Conservation (phyloP, 30 jellyfish, hydroid and myxozoan species). For the Hydra vulgaris region DNA sequence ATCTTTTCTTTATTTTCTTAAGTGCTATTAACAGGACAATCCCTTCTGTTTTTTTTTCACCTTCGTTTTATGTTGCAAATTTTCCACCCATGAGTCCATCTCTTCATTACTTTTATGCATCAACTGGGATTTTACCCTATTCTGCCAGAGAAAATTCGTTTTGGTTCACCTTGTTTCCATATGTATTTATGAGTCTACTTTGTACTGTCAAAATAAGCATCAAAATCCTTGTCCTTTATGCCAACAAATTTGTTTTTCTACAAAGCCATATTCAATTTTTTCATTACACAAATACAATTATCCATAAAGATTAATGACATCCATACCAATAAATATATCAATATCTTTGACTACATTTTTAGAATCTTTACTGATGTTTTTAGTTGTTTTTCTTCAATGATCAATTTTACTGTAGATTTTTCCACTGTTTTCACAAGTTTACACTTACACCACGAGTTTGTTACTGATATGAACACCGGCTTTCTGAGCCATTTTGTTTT, state of each 20-base stretch:
- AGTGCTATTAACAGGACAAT: not conserved
- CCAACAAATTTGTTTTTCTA: not conserved
- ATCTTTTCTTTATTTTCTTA: too few species aligned
- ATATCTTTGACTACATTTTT: not conserved
- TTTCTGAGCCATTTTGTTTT: too few species aligned
- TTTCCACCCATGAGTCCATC: not conserved
- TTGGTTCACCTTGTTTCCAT: not conserved
- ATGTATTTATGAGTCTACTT: not conserved
- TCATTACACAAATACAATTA: not conserved
- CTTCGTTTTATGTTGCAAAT: not conserved
- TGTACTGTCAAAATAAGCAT: not conserved
- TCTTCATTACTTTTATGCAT: too few species aligned
- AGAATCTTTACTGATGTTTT: not conserved
- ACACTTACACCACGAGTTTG: not conserved
- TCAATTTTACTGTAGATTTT: not conserved
- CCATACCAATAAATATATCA: not conserved
- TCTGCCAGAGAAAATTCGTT: not conserved
- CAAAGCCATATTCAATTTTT: not conserved
- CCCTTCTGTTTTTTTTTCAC: not conserved
- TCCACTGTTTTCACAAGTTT: not conserved
- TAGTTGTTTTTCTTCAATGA: not conserved
- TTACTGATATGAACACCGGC: not conserved
- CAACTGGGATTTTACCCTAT: not conserved
- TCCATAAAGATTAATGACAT: not conserved
- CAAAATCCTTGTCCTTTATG: not conserved